Percentiles rank a stretch among this genome's conserved stretches.
These are phyloP conservation scores for Drosophila lacicola DNA, from an alignment of 2,888 invertebrate genomes.

Conservation along the genomic window DNA sequence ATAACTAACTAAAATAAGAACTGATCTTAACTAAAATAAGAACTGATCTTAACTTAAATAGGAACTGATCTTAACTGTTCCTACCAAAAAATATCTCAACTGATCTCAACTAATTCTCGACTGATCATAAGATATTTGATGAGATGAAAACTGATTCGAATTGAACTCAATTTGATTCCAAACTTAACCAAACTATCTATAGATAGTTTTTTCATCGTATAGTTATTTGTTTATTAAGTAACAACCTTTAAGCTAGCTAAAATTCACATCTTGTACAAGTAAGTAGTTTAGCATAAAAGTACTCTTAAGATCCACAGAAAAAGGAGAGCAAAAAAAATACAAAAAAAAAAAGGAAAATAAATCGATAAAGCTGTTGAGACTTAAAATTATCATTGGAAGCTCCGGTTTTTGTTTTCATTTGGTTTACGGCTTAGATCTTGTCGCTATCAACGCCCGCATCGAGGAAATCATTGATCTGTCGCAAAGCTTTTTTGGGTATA, in stretches of 20 bases:
- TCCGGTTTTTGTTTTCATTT: constrained; percentile 2
- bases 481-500: constrained; percentile 86
- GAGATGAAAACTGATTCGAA: too few relatives aligned
- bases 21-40: too few relatives aligned
- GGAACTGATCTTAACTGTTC: background rate
- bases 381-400: constrained; percentile 36
- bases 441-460: constrained; percentile 89
- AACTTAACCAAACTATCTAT: background rate
- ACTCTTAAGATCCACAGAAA: constrained; percentile 3
- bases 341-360: constrained; percentile 17
- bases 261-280: constrained; percentile 36
- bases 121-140: too few relatives aligned
- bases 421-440: constrained; percentile 42
- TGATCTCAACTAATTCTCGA: too few relatives aligned
- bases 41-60: background rate
- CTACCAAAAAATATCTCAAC: too few relatives aligned
- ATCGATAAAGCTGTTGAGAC: constrained; percentile 44
- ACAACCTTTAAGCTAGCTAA: constrained; percentile 56
- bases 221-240: constrained; percentile 62
- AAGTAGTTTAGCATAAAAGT: constrained; percentile 25
- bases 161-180: too few relatives aligned
- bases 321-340: background rate
- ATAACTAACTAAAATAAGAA: too few relatives aligned
- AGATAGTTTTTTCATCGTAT: background rate
- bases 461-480: constrained; percentile 87